A percentile compares a stretch with the other conserved stretches of the same genome.
phyloP scores from a whole-genome alignment of 2,888 invertebrate species.

The Emmelina monodactyla region DNA sequence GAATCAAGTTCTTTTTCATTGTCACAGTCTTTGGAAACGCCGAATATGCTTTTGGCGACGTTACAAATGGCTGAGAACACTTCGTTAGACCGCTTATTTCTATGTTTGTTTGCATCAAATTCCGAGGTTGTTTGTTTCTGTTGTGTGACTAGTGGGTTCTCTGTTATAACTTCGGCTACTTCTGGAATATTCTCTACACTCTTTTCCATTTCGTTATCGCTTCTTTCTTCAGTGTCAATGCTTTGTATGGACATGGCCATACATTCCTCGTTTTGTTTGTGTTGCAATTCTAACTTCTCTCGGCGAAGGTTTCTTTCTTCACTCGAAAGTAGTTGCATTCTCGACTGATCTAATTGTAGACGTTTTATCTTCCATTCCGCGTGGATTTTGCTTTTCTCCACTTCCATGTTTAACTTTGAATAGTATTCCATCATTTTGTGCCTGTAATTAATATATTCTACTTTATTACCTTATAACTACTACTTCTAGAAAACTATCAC shows the following conservation, averaged over 20 bases:
- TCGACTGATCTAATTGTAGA: constrained; percentile 45
- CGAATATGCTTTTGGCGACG: constrained; percentile 42
- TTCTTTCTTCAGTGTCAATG: constrained; percentile 19
- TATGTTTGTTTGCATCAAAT: constrained; percentile 21
- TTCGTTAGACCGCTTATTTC: constrained; percentile 26
- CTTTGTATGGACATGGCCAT: constrained; percentile 46
- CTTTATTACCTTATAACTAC: too few relatives aligned
- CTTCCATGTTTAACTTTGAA: constrained; percentile 67
- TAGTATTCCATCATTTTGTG: constrained; percentile 70
- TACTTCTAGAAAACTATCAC: too few relatives aligned
- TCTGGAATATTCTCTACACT: constrained; percentile 18
- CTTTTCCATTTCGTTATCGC: constrained; percentile 17
- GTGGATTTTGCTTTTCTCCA: constrained; percentile 62
- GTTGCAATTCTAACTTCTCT: constrained; percentile 57
- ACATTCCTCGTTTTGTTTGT: constrained; percentile 39
- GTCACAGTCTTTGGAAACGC: constrained; percentile 30
- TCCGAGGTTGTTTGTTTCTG: constrained; percentile 17
- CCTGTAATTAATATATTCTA: too few relatives aligned
- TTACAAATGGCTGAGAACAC: constrained; percentile 42
- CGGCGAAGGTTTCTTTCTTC: constrained; percentile 62
- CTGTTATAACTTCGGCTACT: constrained; percentile 12
- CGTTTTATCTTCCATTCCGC: constrained; percentile 66
- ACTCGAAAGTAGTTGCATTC: constrained; percentile 52
- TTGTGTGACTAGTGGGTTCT: constrained; percentile 17
- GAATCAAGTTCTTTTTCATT: constrained; percentile 37